Conservation (phyloP, 2,797 vertebrate species). For the Pterois miles region DNA sequence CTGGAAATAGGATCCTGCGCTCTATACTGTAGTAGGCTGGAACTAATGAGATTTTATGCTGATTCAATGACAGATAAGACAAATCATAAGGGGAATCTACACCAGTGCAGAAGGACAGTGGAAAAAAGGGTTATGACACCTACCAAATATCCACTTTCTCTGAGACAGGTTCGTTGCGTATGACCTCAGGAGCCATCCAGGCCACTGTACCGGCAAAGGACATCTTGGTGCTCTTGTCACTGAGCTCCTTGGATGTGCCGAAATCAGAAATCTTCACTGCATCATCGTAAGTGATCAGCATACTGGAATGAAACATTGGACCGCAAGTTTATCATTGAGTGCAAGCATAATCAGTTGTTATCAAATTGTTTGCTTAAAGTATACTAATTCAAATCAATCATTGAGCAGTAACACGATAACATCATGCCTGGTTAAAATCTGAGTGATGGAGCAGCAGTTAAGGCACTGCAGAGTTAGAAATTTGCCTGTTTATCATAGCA, state of each 20-base stretch:
- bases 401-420: background rate
- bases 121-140: slow-evolving; percentile 43
- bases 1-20: slow-evolving; percentile 64
- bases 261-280: slow-evolving; percentile 99
- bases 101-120: background rate
- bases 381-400: background rate
- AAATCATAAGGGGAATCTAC: slow-evolving; percentile 28
- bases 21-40: slow-evolving; percentile 57
- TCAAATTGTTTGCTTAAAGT: background rate
- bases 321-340: slow-evolving; percentile 44
- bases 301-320: slow-evolving; percentile 79
- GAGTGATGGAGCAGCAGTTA: background rate
- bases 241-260: slow-evolving; percentile 96
- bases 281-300: slow-evolving; percentile 97
- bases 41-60: slow-evolving; percentile 64
- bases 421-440: background rate
- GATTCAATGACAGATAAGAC: slow-evolving; percentile 58
- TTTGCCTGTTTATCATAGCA: background rate
- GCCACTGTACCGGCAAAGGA: slow-evolving; percentile 97
- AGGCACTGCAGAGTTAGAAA: background rate
- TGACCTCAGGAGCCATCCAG: slow-evolving; percentile 99
- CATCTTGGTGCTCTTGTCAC: slow-evolving; percentile 99
- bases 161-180: slow-evolving; percentile 96
- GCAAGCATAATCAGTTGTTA: slow-evolving; percentile 19
- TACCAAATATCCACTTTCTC: slow-evolving; percentile 99